Percentiles rank a stretch among this genome's conserved stretches.
phyloP scores from a whole-genome alignment of 2,797 vertebrate genomes.

The Atherinosoma microstoma region DNA sequence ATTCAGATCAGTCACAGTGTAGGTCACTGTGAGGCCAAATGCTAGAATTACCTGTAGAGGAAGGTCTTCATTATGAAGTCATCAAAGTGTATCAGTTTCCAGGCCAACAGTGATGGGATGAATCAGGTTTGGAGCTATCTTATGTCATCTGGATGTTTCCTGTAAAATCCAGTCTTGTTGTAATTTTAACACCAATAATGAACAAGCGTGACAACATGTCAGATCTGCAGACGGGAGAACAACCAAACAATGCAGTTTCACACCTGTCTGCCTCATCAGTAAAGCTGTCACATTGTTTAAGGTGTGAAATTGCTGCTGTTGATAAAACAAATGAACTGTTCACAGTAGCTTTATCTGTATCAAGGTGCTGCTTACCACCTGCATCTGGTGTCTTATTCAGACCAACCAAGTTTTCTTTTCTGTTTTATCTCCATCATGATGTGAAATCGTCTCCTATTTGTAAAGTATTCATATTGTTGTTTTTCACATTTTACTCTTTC shows the following conservation, averaged over 20 bases:
- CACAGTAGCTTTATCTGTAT: neutral
- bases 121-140: neutral
- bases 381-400: neutral
- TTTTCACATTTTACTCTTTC: neutral
- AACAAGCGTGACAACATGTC: neutral
- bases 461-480: neutral
- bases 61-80: slow-evolving; percentile 1
- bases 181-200: neutral
- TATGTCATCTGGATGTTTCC: slow-evolving; percentile 6
- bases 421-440: neutral
- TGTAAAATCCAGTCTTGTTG: neutral
- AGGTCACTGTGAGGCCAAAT: neutral
- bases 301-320: neutral
- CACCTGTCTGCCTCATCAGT: neutral
- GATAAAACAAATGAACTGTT: neutral
- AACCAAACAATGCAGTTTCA: neutral
- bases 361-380: neutral
- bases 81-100: neutral
- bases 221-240: neutral
- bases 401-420: neutral
- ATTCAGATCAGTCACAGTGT: neutral
- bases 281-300: neutral
- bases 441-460: no score
- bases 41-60: neutral
- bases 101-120: neutral